These are phyloP conservation scores for Platysternon megacephalum DNA, from an alignment of 2,113 vertebrate species.

Conservation along the genomic window DNA sequence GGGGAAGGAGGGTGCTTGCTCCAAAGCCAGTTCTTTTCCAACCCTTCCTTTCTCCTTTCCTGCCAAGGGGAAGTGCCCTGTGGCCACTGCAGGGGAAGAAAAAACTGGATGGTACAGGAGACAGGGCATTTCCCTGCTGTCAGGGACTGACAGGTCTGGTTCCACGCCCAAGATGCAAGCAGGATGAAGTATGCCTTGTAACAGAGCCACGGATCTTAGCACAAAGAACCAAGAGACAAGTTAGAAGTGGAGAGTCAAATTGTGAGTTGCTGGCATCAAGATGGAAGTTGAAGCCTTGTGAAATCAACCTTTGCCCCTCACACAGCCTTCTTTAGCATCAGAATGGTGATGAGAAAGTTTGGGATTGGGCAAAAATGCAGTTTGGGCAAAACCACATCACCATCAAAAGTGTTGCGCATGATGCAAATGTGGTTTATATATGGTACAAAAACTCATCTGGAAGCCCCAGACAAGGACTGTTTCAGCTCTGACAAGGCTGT, in stretches of 20 bases:
- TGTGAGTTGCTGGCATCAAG: not conserved
- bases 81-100: not conserved
- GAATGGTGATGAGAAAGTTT: not conserved
- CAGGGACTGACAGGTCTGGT: not conserved
- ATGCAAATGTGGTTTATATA: not conserved
- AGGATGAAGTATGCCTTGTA: not conserved
- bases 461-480: not conserved
- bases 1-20: not conserved
- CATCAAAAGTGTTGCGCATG: not conserved
- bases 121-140: not conserved
- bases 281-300: not conserved
- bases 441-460: not conserved
- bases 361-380: not conserved
- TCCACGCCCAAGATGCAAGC: not conserved
- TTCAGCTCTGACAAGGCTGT: not conserved
- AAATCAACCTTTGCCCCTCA: not conserved
- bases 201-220: not conserved
- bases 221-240: not conserved
- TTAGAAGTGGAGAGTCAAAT: not conserved
- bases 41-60: not conserved
- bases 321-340: not conserved
- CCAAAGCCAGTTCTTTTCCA: not conserved
- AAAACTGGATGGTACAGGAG: not conserved
- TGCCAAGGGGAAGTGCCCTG: not conserved
- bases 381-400: fast-evolving